Percentiles rank a stretch among this genome's conserved stretches.
These are phyloP conservation scores for Trinectes maculatus DNA, from an alignment of 2,113 vertebrate species.

Conservation along the genomic window DNA sequence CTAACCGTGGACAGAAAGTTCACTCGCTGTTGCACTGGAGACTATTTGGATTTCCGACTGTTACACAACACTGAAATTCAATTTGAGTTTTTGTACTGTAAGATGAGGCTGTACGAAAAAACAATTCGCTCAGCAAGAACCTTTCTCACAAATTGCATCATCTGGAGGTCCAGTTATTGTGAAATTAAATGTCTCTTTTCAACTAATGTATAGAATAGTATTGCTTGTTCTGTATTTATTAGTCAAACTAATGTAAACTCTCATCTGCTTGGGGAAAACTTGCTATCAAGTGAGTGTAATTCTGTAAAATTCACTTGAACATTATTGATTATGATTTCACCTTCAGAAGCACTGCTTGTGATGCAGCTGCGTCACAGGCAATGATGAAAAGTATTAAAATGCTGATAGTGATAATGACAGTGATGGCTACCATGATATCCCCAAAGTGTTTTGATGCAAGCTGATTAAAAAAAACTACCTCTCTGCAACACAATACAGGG, in stretches of 20 bases:
- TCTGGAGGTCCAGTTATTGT: background rate
- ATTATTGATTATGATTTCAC: constrained; percentile 30
- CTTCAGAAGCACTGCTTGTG: constrained; percentile 29
- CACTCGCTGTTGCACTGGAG: background rate
- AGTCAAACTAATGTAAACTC: background rate
- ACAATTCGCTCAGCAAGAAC: background rate
- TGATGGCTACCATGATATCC: constrained; percentile 72
- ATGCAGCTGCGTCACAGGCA: constrained; percentile 17
- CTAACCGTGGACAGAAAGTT: background rate
- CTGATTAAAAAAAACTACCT: constrained; percentile 78
- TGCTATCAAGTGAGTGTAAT: background rate
- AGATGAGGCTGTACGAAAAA: no score
- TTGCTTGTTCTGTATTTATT: background rate
- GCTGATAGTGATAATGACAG: constrained; percentile 63
- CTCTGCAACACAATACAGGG: constrained; percentile 74
- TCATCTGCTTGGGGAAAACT: background rate
- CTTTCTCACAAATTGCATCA: background rate
- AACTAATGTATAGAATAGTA: background rate
- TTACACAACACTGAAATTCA: no score
- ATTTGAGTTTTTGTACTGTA: no score
- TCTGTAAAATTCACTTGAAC: background rate
- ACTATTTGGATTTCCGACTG: background rate
- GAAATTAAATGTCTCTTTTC: constrained; percentile 7
- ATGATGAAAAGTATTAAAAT: constrained; percentile 51
- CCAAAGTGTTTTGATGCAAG: constrained; percentile 78